Evolutionary conservation across 1,140 invertebrate species (phyloP).

Genomic region (Rhynchophorus ferrugineus): DNA sequence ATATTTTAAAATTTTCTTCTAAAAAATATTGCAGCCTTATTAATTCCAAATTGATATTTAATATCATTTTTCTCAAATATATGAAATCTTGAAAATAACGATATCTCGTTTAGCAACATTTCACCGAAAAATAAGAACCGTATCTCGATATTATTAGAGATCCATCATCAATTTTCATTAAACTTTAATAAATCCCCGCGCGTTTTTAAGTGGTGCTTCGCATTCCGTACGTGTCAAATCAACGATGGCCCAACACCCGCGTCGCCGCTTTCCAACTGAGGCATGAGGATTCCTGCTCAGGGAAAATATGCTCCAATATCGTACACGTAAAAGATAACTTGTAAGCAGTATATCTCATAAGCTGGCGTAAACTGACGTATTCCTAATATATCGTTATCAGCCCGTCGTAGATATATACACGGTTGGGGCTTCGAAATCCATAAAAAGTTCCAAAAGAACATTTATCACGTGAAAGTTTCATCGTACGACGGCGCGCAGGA

Average conservation of each 20-base stretch:
- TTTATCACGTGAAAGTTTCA: constrained; percentile 9
- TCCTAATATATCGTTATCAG: constrained; percentile 21
- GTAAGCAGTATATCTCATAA: constrained; percentile 16
- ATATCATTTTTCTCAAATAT: no score
- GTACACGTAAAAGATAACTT: constrained; percentile 17
- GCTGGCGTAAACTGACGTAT: constrained; percentile 12
- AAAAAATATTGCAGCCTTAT: no score
- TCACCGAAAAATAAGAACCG: no score
- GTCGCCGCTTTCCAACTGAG: no score
- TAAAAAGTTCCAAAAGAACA: constrained; percentile 12
- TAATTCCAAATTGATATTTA: no score
- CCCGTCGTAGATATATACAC: background rate
- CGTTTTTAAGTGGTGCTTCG: background rate
- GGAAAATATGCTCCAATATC: constrained; percentile 18
- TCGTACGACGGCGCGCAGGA: background rate
- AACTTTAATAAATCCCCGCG: background rate
- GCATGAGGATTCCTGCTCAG: no score
- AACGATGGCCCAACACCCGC: no score
- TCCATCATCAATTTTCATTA: background rate
- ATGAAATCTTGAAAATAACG: no score
- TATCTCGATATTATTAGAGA: no score
- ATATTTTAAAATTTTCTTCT: no score
- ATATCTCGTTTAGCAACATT: no score
- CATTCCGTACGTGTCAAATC: background rate
- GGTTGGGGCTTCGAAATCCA: constrained; percentile 7